Conservation (phyloP, 1,140 invertebrate genomes). For the Drosophila sp. region DNA sequence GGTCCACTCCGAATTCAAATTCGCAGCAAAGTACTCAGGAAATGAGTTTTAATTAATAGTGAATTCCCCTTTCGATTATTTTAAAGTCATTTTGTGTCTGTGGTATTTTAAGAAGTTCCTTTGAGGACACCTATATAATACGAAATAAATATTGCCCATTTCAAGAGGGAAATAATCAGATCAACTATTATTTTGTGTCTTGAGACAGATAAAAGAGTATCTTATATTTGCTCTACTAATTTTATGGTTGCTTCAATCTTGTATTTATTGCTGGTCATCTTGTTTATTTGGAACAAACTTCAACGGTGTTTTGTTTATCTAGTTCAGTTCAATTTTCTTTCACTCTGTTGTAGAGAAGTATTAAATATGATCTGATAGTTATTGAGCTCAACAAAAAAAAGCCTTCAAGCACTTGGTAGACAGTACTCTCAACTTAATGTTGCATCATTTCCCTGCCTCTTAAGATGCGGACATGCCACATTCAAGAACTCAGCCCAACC, state of each 20-base stretch:
- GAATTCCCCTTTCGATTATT: not conserved
- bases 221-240: not conserved
- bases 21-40: not conserved
- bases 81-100: not conserved
- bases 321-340: slow-evolving; percentile 69
- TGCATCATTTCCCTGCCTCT: slow-evolving; percentile 59
- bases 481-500: not conserved
- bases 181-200: too few species aligned
- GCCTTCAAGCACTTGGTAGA: slow-evolving; percentile 16
- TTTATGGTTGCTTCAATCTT: slow-evolving; percentile 15
- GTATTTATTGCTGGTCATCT: slow-evolving; percentile 67
- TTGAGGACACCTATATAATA: too few species aligned
- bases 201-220: slow-evolving; percentile 1
- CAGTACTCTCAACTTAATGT: slow-evolving; percentile 34
- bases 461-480: slow-evolving; percentile 6
- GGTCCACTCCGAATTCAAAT: not conserved
- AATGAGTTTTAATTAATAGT: not conserved
- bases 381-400: slow-evolving; percentile 51
- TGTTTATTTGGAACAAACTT: slow-evolving; percentile 68
- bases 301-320: slow-evolving; percentile 59
- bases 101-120: not conserved
- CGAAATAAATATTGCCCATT: too few species aligned
- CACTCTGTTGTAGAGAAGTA: slow-evolving; percentile 51
- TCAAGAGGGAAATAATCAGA: not conserved
- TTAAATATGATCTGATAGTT: slow-evolving; percentile 72